Percentiles rank a stretch among this genome's conserved stretches.
Evolutionary conservation across 2,113 vertebrate genomes (phyloP).

Genomic region (Cyanistes caeruleus): DNA sequence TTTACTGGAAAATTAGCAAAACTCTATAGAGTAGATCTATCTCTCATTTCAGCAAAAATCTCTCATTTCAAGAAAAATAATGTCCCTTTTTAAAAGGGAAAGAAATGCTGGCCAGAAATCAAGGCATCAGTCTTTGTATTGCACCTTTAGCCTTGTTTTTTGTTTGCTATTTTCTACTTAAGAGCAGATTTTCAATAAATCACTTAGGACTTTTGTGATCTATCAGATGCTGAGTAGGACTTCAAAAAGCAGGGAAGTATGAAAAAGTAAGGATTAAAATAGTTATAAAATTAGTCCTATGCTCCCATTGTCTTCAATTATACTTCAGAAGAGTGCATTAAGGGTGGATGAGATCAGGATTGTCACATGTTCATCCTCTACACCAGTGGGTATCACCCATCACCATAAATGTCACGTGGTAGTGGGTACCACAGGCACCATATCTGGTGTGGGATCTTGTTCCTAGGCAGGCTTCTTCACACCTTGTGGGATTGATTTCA

Average conservation of each 20-base stretch:
- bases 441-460: neutral
- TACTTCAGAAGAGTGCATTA: neutral
- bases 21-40: neutral
- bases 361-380: neutral
- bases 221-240: neutral
- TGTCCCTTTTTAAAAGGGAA: neutral
- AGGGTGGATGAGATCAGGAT: neutral
- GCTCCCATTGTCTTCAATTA: neutral
- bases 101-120: neutral
- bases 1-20: neutral
- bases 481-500: neutral
- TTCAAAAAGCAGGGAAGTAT: neutral
- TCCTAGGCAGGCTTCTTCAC: neutral
- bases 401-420: neutral
- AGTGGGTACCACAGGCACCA: neutral
- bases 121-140: neutral
- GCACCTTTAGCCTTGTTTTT: neutral
- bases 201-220: neutral
- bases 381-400: neutral
- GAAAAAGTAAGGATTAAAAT: neutral
- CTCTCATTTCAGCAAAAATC: neutral
- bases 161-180: neutral
- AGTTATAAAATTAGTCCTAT: neutral
- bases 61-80: neutral
- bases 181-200: neutral